phyloP scores from a whole-genome alignment of 1,140 invertebrate genomes.

The Ruditapes philippinarum region DNA sequence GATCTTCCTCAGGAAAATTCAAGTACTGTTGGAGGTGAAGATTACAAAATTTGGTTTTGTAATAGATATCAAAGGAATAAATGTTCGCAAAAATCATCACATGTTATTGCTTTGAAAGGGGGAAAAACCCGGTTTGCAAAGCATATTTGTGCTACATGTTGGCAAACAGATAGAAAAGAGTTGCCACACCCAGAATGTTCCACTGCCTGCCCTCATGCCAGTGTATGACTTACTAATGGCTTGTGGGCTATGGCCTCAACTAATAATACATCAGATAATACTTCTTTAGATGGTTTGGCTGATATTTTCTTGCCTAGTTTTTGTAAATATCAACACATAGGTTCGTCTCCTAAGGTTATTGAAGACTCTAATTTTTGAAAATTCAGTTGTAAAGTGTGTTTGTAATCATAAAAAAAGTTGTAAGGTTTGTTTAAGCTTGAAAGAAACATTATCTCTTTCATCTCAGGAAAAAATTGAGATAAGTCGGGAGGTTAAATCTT shows the following conservation, averaged over 20 bases:
- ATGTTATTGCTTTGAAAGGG: not conserved
- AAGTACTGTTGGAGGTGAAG: not conserved
- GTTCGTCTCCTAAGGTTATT: too few relatives aligned
- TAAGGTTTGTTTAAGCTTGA: not conserved
- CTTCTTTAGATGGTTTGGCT: not conserved
- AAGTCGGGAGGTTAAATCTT: not conserved
- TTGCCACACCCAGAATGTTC: conserved; percentile 52
- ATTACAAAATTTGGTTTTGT: not conserved
- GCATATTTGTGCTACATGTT: conserved; percentile 1
- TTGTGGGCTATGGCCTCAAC: not conserved
- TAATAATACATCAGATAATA: not conserved
- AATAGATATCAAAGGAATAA: not conserved
- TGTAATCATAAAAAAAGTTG: conserved; percentile 1
- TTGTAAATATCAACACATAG: not conserved
- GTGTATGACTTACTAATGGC: not conserved
- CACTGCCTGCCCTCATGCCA: conserved; percentile 10
- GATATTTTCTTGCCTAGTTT: not conserved
- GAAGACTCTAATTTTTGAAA: too few relatives aligned
- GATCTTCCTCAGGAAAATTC: too few relatives aligned
- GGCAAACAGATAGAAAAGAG: conserved; percentile 30
- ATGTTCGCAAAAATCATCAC: not conserved
- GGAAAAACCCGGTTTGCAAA: not conserved
- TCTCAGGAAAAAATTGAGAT: not conserved
- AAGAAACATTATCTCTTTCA: not conserved
- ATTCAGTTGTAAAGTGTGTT: not conserved